phyloP scores from a whole-genome alignment of 1,140 invertebrate species.

The Teleogryllus occipitalis region DNA sequence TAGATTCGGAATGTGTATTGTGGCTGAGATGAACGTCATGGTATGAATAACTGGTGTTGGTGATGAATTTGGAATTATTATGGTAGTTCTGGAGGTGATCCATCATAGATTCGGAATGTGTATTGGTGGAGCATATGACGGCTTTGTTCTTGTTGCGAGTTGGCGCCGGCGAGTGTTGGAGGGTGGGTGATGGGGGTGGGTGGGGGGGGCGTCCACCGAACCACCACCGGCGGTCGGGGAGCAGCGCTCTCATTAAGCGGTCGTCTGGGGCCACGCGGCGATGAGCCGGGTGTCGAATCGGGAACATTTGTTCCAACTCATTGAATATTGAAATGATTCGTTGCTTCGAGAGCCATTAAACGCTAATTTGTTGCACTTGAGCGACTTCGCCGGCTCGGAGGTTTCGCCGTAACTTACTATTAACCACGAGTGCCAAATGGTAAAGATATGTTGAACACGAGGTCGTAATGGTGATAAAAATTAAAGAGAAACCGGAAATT shows the following conservation, averaged over 20 bases:
- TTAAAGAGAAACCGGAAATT: not conserved
- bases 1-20: too few species aligned
- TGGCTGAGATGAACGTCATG: too few species aligned
- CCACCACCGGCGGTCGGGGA: too few species aligned
- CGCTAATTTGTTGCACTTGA: not conserved
- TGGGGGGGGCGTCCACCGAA: too few species aligned
- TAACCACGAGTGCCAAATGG: not conserved
- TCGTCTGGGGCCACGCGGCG: not conserved
- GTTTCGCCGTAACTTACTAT: not conserved
- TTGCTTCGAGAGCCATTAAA: not conserved
- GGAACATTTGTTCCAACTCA: not conserved
- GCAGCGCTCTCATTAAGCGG: not conserved
- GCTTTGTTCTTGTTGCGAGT: too few species aligned
- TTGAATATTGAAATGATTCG: not conserved
- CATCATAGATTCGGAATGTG: too few species aligned
- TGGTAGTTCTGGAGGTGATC: too few species aligned
- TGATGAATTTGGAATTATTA: too few species aligned
- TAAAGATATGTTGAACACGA: not conserved
- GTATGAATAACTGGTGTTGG: too few species aligned
- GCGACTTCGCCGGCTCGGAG: not conserved
- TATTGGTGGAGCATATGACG: too few species aligned
- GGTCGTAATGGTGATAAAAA: not conserved
- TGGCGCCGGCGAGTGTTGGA: too few species aligned
- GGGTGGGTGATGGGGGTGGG: too few species aligned
- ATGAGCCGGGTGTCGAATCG: not conserved